Percentiles rank a stretch among this genome's conserved stretches.
Evolutionary conservation across 2,113 vertebrate species (phyloP).

Genomic region (Coregonus clupeaformis): DNA sequence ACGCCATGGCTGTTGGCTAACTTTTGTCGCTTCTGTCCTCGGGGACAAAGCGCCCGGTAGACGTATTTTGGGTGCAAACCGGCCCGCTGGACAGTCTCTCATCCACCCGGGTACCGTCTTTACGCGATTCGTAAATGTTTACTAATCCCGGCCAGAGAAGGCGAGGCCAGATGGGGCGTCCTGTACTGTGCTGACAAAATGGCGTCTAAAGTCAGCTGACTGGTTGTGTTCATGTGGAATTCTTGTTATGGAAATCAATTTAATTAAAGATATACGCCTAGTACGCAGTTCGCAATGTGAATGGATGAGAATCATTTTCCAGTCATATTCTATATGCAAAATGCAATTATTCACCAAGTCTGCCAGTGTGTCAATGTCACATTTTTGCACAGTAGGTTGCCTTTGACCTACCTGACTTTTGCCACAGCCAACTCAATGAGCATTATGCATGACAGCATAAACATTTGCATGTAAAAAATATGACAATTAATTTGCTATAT

Average conservation of each 20-base stretch:
- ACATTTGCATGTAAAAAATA: too few species aligned
- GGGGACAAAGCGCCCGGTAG: slow-evolving; percentile 50
- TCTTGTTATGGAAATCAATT: slow-evolving; percentile 46
- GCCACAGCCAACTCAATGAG: too few species aligned
- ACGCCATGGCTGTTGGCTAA: slow-evolving; percentile 82
- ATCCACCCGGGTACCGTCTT: slow-evolving; percentile 63
- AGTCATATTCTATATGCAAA: too few species aligned
- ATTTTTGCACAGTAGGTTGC: too few species aligned
- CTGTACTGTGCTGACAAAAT: slow-evolving; percentile 82
- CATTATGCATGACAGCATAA: too few species aligned
- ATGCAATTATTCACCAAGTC: too few species aligned
- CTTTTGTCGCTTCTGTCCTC: slow-evolving; percentile 49
- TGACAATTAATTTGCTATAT: too few species aligned
- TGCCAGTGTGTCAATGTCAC: too few species aligned
- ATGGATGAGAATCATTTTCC: neutral
- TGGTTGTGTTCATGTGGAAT: slow-evolving; percentile 47
- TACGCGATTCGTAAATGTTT: slow-evolving; percentile 38
- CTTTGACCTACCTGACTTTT: too few species aligned
- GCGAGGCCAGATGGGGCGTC: slow-evolving; percentile 66
- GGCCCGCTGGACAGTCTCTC: slow-evolving; percentile 64
- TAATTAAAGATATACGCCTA: slow-evolving; percentile 57
- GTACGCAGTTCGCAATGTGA: too few species aligned
- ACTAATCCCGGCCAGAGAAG: slow-evolving; percentile 50
- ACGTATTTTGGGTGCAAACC: slow-evolving; percentile 51
- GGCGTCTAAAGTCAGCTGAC: slow-evolving; percentile 81